Base-by-base conservation (phyloP, 2,113 vertebrate species). In the Planiliza haematocheilus region DNA sequence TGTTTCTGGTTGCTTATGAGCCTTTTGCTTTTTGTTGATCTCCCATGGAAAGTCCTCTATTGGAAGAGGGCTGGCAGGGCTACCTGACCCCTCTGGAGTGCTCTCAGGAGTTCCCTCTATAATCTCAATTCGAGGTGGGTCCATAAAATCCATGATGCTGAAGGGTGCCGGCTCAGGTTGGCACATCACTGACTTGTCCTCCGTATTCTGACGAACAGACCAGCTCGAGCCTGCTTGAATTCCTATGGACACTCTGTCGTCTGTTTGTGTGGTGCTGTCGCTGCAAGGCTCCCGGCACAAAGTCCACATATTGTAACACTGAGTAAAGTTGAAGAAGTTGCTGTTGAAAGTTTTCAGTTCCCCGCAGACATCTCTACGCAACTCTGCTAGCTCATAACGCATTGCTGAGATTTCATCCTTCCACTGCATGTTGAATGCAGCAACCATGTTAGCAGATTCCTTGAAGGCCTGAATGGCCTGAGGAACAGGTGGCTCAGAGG, bases 281-380 rank as follows among this genome's bases (percentile, higher is more conserved):
- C 83, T 91, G 79, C 89, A 91, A 5, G 89, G 90, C 77, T 94
- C 93, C 43, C 93, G 90, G 79, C 94, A 93, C 83, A 94, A 89
- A 42, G 92, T 93, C 94, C 94, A 95, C 92, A 94, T 93, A 64
- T 94, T 95, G 86, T 95, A 95, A 85, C 94, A 95, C 92, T 94
- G 94, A 56, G 94, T 95, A 75, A 95, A 95, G 88, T 95, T 95
- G 86, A 95, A 94, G 88, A 95, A 95, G 90, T 95, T 95, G 85
- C 93, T 95, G 92, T 95, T 95, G 79, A 95, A 95, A 56, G 94
- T 95, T 84, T 95, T 95, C 59, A 95, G 63, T 76, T 95, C 94
- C 7, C 93, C 93, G 17, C 94, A 95, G 50, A 95, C 93, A 24
- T 95, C 94, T 57, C 93, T 86, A 1, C 94, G 92, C 41, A 95